phyloP scores from a whole-genome alignment of 1,140 invertebrate species.

The Aphaenogaster ashmeadi region DNA sequence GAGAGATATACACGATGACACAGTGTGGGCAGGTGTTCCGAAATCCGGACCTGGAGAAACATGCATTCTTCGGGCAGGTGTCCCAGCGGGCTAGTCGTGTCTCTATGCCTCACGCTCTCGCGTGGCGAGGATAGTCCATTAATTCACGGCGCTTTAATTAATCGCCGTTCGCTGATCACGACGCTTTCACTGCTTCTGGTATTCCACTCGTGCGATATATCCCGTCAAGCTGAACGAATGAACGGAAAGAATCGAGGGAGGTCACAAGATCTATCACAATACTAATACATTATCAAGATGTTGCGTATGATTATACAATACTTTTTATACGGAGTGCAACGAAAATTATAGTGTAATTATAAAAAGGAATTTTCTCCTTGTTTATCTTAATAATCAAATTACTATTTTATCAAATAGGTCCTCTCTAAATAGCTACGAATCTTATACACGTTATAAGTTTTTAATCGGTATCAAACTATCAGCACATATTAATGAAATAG shows the following conservation, averaged over 20 bases:
- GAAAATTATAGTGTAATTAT: background rate
- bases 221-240: background rate
- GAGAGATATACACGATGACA: conserved; percentile 48
- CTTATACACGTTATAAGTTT: background rate
- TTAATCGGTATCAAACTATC: background rate
- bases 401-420: background rate
- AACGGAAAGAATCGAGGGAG: too few relatives aligned
- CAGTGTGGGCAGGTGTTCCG: conserved; percentile 59
- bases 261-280: background rate
- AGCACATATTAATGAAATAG: background rate
- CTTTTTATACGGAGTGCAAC: background rate
- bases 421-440: background rate
- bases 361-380: background rate
- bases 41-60: conserved; percentile 45
- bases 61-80: conserved; percentile 64
- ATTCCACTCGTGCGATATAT: conserved; percentile 48
- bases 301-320: background rate
- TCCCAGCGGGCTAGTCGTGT: conserved; percentile 53
- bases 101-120: conserved; percentile 16
- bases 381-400: conserved; percentile 1
- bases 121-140: conserved; percentile 23
- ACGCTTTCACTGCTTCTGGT: conserved; percentile 60
- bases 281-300: background rate
- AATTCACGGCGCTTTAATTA: conserved; percentile 65
- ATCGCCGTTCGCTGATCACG: conserved; percentile 66